Evolutionary conservation across 2,113 vertebrate genomes (phyloP), one percentile per base, ranked within the genome.

Genomic region (Calonectris borealis): DNA sequence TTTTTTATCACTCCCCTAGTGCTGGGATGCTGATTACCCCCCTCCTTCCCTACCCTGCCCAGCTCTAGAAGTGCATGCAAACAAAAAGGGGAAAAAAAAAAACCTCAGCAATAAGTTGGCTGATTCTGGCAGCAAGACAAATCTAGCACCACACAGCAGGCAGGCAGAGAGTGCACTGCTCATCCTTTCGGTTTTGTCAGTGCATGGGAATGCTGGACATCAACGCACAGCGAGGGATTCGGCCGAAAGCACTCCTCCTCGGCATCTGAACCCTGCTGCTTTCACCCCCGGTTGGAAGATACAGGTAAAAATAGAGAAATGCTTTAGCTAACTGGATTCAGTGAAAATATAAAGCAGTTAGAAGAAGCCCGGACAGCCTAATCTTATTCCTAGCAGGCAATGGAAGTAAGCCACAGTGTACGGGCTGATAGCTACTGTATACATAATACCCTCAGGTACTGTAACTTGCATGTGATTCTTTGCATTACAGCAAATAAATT

Each of bases 91-190:
- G 8, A 18, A 25, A 36, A 26, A 44, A n/a, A 72, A 38, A 48
- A 61, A 76, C 77, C 96, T 98, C 96, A 97, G 97, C 97, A 83
- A 81, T 96, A 98, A 98, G 96, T 98, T 98, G 96, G 92, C 97
- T 97, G 98, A 88, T 98, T 94, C 97, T 98, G 98, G 98, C 98
- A 98, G 96, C 90, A 76, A 90, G 96, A 98, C 98, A 98, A 97
- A 97, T 97, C 94, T 97, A 97, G 98, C 98, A 98, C 98, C 97
- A 97, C 96, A 96, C 95, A 94, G 96, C 97, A 95, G 94, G 96
- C 97, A 98, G 95, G 89, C 94, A 95, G 96, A 97, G 97, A 79
- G 93, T 94, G 95, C 96, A 89, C 88, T 96, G 92, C 97, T 97
- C 98, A 97, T 98, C 96, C 71, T 91, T 96, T 98, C 96, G 46